phyloP scores from a whole-genome alignment of 1,140 invertebrate genomes.

The Drusus annulatus region DNA sequence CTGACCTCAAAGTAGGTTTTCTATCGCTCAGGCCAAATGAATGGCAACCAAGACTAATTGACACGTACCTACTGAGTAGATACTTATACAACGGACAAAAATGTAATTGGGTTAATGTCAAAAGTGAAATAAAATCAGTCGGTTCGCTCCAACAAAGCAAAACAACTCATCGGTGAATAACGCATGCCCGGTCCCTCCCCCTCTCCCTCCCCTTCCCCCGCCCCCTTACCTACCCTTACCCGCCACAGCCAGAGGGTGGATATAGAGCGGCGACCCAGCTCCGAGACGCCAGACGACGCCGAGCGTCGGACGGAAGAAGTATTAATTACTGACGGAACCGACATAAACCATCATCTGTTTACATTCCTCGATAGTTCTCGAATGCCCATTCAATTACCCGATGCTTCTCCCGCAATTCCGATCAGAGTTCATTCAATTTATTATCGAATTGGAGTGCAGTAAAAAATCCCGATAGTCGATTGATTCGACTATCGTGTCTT shows the following conservation, averaged over 20 bases:
- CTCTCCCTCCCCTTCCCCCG: conserved; percentile 4
- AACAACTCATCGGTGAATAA: conserved; percentile 1
- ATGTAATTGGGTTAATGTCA: too few relatives aligned
- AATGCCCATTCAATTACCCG: background rate
- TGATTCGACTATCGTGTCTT: conserved; percentile 28
- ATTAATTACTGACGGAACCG: background rate
- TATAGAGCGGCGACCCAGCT: conserved; percentile 12
- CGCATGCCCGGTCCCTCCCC: conserved; percentile 40
- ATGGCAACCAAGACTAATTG: too few relatives aligned
- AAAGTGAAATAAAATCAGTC: too few relatives aligned
- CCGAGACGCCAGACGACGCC: conserved; percentile 47
- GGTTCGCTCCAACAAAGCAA: background rate
- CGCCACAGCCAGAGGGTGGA: background rate
- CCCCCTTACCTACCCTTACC: background rate
- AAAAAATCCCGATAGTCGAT: conserved; percentile 1
- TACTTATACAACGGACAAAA: too few relatives aligned
- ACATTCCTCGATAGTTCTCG: conserved; percentile 3
- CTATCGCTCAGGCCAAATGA: too few relatives aligned
- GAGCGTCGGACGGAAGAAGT: conserved; percentile 36
- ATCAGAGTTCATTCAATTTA: too few relatives aligned
- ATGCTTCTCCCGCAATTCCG: background rate
- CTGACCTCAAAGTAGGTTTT: too few relatives aligned
- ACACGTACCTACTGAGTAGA: too few relatives aligned
- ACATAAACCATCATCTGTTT: conserved; percentile 11
- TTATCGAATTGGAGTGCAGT: conserved; percentile 8